Base-by-base conservation (phyloP, 2,113 vertebrate genomes). In the Trachemys scripta region DNA sequence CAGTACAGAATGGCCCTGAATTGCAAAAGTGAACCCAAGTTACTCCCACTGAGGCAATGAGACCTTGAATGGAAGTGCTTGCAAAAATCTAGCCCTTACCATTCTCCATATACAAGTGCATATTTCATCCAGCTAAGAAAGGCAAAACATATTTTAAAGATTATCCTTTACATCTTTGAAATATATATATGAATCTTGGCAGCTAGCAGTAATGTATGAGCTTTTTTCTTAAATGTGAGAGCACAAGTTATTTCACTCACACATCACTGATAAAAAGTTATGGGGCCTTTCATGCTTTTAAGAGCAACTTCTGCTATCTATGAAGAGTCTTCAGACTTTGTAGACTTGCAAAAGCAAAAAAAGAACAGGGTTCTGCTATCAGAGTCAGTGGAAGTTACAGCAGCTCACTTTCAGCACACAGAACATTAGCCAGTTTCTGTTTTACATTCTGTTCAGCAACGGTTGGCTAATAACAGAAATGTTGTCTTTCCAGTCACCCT, bases 191-290 rank as follows among this genome's bases (percentile, higher is more conserved):
- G 9, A 54, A 83, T 83, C 76, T 90, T 88, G 45, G 51, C 94
- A 81, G 51, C 62, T 49, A 89, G 54, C 6, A 82, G 45, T 82
- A 95, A 96, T 12, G 76, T 0, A 95, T 84, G 65, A 51, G 76
- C 90, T 95, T 95, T 76, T 87, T 95, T 82, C 94, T 20, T 45
- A 95, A 93, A 89, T 8, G 14, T 80, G 35, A 97, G 95, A 95
- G 47, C 91, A 95, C 49, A 96, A 76, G 19, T 3, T 86, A 94
- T 93, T 96, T 95, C 87, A 84, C 2, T 25, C 50, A 51, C 59
- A 93, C 80, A 14, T 93, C 81, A 84, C 50, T 83, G 20, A 5
- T 35, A 86, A 76, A 92, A 65, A 94, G 47, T 93, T 96, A 89
- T 88, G 83, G 54, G 93, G 29, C n/a, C 51, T 93, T 92, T 95